Conservation (phyloP, 2,797 vertebrate species). For the Phrynocephalus forsythii region DNA sequence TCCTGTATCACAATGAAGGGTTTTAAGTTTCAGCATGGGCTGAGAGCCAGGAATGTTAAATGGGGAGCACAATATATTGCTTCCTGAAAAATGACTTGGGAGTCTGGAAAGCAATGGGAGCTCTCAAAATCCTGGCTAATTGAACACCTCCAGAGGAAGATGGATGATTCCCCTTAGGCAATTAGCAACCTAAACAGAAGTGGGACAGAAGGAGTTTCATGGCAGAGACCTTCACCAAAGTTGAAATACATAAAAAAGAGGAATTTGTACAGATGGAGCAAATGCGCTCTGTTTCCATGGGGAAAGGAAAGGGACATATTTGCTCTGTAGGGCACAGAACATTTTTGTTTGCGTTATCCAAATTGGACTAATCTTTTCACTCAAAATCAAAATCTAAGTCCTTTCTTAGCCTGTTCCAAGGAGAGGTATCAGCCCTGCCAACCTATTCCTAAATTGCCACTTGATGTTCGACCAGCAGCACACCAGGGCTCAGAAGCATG, state of each 20-base stretch:
- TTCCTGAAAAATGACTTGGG: conserved; percentile 63
- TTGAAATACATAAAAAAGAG: conserved; percentile 33
- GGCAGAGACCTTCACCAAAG: conserved; percentile 36
- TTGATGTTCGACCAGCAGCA: neutral
- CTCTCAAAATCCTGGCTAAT: conserved; percentile 54
- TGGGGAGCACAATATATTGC: conserved; percentile 66
- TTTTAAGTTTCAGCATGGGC: conserved; percentile 58
- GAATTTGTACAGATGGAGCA: conserved; percentile 19
- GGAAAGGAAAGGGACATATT: conserved; percentile 12
- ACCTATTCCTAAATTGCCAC: neutral
- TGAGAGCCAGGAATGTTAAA: conserved; percentile 64
- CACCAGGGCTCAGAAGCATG: neutral
- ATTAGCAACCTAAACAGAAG: conserved; percentile 57
- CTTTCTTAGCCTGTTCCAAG: neutral
- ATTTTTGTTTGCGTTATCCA: no score
- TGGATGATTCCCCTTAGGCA: conserved; percentile 49
- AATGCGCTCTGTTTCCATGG: conserved; percentile 7
- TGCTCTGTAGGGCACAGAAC: neutral
- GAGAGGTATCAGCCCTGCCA: neutral
- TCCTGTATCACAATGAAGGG: conserved; percentile 55
- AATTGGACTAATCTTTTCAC: no score
- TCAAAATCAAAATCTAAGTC: no score
- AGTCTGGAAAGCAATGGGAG: neutral
- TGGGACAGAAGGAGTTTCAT: conserved; percentile 43
- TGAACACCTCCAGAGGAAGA: conserved; percentile 54